Conservation (phyloP, 2,888 invertebrate genomes). For the Craniophora ligustri region DNA sequence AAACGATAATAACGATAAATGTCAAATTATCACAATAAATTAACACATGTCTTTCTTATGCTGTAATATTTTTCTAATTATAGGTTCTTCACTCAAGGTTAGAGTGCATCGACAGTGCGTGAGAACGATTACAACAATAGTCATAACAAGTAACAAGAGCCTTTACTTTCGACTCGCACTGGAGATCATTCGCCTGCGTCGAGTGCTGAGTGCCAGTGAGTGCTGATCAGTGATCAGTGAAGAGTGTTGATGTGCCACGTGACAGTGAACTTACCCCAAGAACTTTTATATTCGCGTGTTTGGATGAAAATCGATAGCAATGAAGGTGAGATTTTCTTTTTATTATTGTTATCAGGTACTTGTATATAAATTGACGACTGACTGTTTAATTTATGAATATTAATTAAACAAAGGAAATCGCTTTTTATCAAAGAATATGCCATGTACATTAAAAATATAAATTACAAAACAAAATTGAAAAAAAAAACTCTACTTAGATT, state of each 20-base stretch:
- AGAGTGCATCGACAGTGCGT: slow-evolving; percentile 66
- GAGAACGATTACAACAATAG: slow-evolving; percentile 58
- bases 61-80: slow-evolving; percentile 50
- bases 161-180: slow-evolving; percentile 55
- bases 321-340: slow-evolving; percentile 73
- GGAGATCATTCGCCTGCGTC: slow-evolving; percentile 24
- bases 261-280: slow-evolving; percentile 38
- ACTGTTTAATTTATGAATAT: too few relatives aligned
- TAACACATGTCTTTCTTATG: slow-evolving; percentile 10
- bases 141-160: slow-evolving; percentile 46
- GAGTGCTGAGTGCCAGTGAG: slow-evolving; percentile 21
- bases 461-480: too few relatives aligned
- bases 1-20: neutral
- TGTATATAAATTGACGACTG: too few relatives aligned
- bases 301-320: slow-evolving; percentile 69
- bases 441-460: too few relatives aligned
- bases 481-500: too few relatives aligned
- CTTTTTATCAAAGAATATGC: too few relatives aligned
- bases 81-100: slow-evolving; percentile 59
- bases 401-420: too few relatives aligned
- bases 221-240: slow-evolving; percentile 43
- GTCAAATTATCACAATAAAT: neutral
- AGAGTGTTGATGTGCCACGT: slow-evolving; percentile 30
- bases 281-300: slow-evolving; percentile 46
- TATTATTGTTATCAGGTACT: neutral